These are phyloP conservation scores for Threskiornis aethiopicus DNA, from an alignment of 2,797 vertebrate genomes.

Conservation along the genomic window DNA sequence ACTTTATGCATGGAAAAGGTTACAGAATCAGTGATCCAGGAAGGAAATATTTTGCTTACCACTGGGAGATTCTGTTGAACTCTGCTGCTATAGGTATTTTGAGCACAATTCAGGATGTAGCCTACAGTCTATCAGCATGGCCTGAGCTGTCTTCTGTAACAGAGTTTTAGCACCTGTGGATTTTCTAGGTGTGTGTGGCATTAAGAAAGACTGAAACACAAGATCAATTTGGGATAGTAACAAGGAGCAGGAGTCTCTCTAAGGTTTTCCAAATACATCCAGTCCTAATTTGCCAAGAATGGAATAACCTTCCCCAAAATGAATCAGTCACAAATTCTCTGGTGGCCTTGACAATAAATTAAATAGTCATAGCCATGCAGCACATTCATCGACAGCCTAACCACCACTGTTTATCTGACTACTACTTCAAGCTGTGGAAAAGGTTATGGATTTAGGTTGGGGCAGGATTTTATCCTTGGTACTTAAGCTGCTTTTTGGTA, in stretches of 20 bases:
- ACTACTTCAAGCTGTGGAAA: neutral
- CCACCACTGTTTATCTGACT: neutral
- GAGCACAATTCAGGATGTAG: neutral
- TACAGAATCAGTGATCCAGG: neutral
- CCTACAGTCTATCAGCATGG: neutral
- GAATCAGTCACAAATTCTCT: neutral
- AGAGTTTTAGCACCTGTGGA: neutral
- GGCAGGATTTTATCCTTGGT: neutral
- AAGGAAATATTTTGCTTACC: neutral
- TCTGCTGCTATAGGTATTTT: neutral
- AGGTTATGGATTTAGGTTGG: neutral
- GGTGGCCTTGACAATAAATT: neutral
- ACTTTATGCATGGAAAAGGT: neutral
- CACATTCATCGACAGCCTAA: no score
- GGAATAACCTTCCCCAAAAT: neutral
- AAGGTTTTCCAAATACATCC: neutral
- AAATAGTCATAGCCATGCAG: neutral
- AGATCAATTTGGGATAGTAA: neutral
- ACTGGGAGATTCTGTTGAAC: neutral
- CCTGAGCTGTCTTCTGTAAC: neutral
- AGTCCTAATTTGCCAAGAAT: neutral
- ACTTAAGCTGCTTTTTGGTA: neutral
- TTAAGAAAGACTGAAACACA: neutral
- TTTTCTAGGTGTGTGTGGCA: neutral
- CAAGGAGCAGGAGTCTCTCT: neutral